Evolutionary conservation across 2,113 vertebrate genomes (phyloP).

Genomic region (Gobiocypris rarus): DNA sequence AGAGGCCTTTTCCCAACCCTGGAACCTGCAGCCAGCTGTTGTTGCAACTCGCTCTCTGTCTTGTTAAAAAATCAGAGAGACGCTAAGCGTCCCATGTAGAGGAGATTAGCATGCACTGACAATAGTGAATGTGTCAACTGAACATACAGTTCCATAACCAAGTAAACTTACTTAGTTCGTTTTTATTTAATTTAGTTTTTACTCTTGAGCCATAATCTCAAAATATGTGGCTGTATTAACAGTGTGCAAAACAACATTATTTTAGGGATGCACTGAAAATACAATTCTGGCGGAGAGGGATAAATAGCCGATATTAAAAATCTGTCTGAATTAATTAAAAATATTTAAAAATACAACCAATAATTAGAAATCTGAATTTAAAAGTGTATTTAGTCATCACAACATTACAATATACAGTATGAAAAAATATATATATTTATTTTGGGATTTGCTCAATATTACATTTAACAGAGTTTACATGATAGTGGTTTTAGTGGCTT

Average conservation of each 20-base stretch:
- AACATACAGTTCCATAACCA: not conserved
- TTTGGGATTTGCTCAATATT: too few species aligned
- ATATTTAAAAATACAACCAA: not conserved
- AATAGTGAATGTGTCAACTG: not conserved
- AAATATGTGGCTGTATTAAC: not conserved
- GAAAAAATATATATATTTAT: not conserved
- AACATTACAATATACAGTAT: not conserved
- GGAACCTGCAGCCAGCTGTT: conserved; percentile 45
- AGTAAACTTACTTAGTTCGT: not conserved
- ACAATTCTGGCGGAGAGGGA: not conserved
- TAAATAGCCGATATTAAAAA: too few species aligned
- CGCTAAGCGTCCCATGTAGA: not conserved
- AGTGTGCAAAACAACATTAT: not conserved
- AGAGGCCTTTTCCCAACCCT: conserved; percentile 45
- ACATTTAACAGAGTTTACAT: too few species aligned
- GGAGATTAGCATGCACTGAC: not conserved
- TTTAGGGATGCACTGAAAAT: not conserved
- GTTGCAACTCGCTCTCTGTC: conserved; percentile 14
- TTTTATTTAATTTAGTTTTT: too few species aligned
- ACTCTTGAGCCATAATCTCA: not conserved
- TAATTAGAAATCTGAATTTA: too few species aligned
- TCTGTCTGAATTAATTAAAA: not conserved
- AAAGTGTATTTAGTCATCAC: not conserved
- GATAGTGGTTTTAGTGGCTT: too few species aligned
- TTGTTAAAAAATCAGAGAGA: conserved; percentile 2